phyloP scores from a whole-genome alignment of 2,113 vertebrate species.

The Nerophis ophidion region DNA sequence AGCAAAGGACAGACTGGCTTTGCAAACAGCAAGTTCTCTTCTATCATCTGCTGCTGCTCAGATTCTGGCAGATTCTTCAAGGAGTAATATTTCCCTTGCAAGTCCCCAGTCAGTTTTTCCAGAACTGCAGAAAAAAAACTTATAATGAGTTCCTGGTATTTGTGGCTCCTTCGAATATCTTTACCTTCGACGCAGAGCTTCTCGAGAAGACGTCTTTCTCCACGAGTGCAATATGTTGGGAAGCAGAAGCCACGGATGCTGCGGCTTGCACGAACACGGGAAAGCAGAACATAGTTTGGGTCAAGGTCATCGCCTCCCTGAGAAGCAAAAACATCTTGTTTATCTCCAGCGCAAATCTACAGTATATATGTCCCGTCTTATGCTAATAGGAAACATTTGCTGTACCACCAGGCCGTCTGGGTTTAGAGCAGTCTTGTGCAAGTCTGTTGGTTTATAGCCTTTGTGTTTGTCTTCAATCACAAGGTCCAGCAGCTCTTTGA shows the following conservation, averaged over 20 bases:
- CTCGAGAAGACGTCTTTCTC: slow-evolving; percentile 7
- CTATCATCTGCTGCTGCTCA: not conserved
- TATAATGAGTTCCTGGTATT: too few relatives aligned
- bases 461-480: slow-evolving; percentile 6
- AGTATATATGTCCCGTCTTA: too few relatives aligned
- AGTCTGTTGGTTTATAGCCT: not conserved
- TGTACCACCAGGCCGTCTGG: not conserved
- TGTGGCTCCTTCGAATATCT: too few relatives aligned
- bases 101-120: not conserved
- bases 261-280: not conserved
- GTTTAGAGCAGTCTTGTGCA: slow-evolving; percentile 2
- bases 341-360: not conserved
- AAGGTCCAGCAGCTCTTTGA: slow-evolving; percentile 3
- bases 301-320: slow-evolving; percentile 2
- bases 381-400: too few relatives aligned
- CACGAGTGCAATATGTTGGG: not conserved
- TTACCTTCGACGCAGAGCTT: slow-evolving; percentile 1
- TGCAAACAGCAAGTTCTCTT: not conserved
- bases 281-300: slow-evolving; percentile 2
- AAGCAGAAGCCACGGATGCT: slow-evolving; percentile 2
- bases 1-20: not conserved
- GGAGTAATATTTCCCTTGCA: not conserved
- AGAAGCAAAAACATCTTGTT: too few relatives aligned
- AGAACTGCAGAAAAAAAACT: not conserved
- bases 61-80: slow-evolving; percentile 2